Evolutionary conservation across 2,888 invertebrate genomes (phyloP).

Genomic region (Pyrochroa serraticornis): DNA sequence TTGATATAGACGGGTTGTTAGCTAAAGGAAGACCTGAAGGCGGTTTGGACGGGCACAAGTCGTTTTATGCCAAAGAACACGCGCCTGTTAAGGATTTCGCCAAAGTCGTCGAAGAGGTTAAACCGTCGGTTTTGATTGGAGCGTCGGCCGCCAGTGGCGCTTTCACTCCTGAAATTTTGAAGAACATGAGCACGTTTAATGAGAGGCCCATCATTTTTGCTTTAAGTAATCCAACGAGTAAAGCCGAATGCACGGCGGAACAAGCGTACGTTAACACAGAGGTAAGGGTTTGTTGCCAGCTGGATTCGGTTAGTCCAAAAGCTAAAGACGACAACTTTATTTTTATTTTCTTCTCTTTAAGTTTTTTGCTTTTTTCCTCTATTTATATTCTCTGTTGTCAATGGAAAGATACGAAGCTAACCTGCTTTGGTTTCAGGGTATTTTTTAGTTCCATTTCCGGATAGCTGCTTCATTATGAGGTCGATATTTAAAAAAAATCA

Average conservation of each 20-base stretch:
- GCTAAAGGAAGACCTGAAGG: slow-evolving; percentile 72
- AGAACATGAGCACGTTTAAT: slow-evolving; percentile 85
- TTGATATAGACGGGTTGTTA: slow-evolving; percentile 90
- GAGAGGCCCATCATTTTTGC: slow-evolving; percentile 95
- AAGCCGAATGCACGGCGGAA: slow-evolving; percentile 98
- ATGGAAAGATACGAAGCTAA: neutral
- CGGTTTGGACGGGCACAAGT: slow-evolving; percentile 72
- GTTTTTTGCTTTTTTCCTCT: no score
- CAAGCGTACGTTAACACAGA: slow-evolving; percentile 90
- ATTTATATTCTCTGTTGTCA: no score
- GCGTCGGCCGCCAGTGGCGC: slow-evolving; percentile 92
- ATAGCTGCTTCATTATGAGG: no score
- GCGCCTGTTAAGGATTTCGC: slow-evolving; percentile 78
- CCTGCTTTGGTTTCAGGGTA: slow-evolving; percentile 69
- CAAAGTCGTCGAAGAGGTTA: slow-evolving; percentile 80
- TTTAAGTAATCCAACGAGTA: slow-evolving; percentile 95
- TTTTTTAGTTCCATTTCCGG: no score
- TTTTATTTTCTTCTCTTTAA: no score
- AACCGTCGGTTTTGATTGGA: slow-evolving; percentile 88
- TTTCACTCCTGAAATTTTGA: slow-evolving; percentile 86
- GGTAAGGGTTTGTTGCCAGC: slow-evolving; percentile 64
- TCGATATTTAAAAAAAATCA: no score
- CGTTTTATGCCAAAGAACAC: slow-evolving; percentile 77
- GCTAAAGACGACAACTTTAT: no score
- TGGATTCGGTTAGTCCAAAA: no score